Conservation (phyloP, 2,888 invertebrate species). For the Campopleginae sp. region DNA sequence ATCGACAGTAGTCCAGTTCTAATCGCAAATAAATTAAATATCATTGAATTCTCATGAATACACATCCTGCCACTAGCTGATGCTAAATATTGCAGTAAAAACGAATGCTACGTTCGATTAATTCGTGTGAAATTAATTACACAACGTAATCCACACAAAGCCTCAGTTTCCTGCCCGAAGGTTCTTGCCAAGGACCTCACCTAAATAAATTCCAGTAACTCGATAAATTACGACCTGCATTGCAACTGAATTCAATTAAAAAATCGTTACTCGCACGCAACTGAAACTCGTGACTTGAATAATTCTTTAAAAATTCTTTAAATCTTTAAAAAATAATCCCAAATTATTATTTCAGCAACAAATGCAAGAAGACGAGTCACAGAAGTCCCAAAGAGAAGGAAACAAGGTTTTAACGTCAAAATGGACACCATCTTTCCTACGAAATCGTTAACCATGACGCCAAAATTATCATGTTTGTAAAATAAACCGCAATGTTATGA, state of each 20-base stretch:
- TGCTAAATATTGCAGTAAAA: not conserved
- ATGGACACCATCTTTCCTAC: conserved; percentile 80
- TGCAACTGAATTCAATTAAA: not conserved
- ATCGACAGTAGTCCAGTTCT: not conserved
- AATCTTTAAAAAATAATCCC: conserved; percentile 18
- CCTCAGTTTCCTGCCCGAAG: not conserved
- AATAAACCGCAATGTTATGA: conserved; percentile 62
- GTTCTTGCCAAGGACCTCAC: not conserved
- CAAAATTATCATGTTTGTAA: conserved; percentile 58
- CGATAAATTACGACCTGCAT: not conserved
- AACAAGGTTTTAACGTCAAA: conserved; percentile 74
- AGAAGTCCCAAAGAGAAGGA: conserved; percentile 75
- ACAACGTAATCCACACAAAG: not conserved
- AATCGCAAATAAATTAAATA: conserved; percentile 1
- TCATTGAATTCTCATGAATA: not conserved
- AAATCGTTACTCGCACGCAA: not conserved
- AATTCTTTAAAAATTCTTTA: not conserved
- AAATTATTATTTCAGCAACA: conserved; percentile 75
- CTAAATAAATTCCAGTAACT: not conserved
- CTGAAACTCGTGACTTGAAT: not conserved
- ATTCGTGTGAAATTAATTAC: not conserved
- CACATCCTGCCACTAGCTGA: not conserved
- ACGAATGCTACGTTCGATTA: not conserved
- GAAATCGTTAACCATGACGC: conserved; percentile 72
- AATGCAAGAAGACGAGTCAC: conserved; percentile 80